Base-by-base conservation (phyloP, 2,888 invertebrate species). In the Euplagia quadripunctaria region DNA sequence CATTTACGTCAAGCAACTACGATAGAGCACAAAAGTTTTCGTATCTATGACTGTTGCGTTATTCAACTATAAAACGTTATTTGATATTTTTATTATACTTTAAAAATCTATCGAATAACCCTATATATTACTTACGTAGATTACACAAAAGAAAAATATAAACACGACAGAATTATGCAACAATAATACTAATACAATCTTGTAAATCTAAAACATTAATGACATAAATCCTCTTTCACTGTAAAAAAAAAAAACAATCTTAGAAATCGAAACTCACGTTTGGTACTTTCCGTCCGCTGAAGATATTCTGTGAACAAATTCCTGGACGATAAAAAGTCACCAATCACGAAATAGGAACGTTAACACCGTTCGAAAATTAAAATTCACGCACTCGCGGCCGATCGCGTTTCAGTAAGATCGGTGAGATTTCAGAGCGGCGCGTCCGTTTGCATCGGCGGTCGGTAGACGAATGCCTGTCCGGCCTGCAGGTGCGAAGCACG, bases 261-360 rank as follows among this genome's bases (percentile, higher is more conserved):
- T 87, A 85, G 82, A 84, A 90, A 86, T 89, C 16, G 83, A 84
- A 91, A 88, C 94, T 94, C 88, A 94, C 94, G 83, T 88, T 87
- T 88, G 87, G 80, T 80, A 86, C 88, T 90, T 91, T 89, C 91
- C 92, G 89, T 87, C 86, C 86, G 86, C 87, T 86, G 75, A 66
- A 43, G 70, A 68, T 69, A 71, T 70, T 61, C 84, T 84, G 79
- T 83, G 78, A 84, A 76, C 79, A 76, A 81, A 87, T 87, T 89
- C 88, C 88, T 83, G 87, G 85, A 86, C 85, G 90, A 85, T 86
- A 85, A 86, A 89, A 87, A 88, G 89, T 91, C 88, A 90, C 92
- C 91, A 90, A 92, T 90, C 92, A 93, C 92, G 89, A 83, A 81
- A 88, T 89, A 86, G 86, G 79, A 88, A 91, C 88, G 88, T 90